These are phyloP conservation scores for Pseudomugil gertrudae DNA, from an alignment of 2,797 vertebrate genomes.

Conservation along the genomic window DNA sequence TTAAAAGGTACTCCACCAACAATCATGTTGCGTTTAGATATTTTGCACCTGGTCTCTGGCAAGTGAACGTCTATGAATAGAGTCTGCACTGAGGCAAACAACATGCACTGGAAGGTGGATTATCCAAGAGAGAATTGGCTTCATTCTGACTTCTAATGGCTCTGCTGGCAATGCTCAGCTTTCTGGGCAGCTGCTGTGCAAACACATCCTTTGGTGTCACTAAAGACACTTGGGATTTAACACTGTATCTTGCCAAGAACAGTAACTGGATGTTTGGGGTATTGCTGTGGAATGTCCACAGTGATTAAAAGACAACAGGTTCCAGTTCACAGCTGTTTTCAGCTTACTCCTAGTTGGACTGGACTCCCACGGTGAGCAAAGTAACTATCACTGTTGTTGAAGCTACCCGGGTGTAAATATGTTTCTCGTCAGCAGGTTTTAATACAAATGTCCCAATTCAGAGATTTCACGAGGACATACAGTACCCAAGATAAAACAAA, in stretches of 20 bases:
- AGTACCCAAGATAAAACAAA: neutral
- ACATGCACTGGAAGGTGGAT: conserved; percentile 21
- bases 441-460: conserved; percentile 29
- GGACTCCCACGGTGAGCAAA: conserved; percentile 39
- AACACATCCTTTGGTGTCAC: conserved; percentile 26
- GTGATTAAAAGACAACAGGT: conserved; percentile 21
- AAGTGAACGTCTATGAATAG: conserved; percentile 24
- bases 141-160: conserved; percentile 29
- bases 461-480: conserved; percentile 36
- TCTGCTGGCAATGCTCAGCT: conserved; percentile 16
- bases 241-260: conserved; percentile 7
- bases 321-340: conserved; percentile 21
- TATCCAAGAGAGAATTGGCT: conserved; percentile 38
- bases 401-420: conserved; percentile 51
- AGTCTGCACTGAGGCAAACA: conserved; percentile 28
- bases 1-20: conserved; percentile 43
- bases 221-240: conserved; percentile 15
- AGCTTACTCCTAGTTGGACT: conserved; percentile 28
- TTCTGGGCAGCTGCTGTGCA: conserved; percentile 24
- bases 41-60: conserved; percentile 28
- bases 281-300: neutral
- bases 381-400: conserved; percentile 31
- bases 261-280: conserved; percentile 11
- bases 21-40: conserved; percentile 35
- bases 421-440: conserved; percentile 39